These are phyloP conservation scores for Julus scanicus DNA, from an alignment of 2,888 invertebrate species.

Conservation along the genomic window DNA sequence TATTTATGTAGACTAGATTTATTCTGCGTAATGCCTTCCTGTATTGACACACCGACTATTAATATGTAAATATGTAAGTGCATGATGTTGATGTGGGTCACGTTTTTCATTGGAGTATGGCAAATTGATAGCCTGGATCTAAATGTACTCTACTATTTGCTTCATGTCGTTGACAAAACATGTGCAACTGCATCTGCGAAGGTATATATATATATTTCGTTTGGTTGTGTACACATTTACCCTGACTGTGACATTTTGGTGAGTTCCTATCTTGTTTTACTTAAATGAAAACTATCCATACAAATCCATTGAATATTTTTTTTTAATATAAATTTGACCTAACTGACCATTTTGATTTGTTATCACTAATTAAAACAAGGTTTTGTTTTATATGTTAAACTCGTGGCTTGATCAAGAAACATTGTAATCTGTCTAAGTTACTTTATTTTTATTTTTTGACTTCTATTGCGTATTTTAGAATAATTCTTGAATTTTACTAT, in stretches of 20 bases:
- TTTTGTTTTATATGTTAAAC: too few relatives aligned
- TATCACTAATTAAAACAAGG: too few relatives aligned
- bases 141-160: background rate
- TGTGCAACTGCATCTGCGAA: background rate
- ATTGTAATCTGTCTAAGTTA: too few relatives aligned
- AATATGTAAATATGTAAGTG: background rate
- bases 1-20: background rate
- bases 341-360: too few relatives aligned
- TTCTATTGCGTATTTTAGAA: too few relatives aligned
- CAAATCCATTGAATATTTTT: background rate
- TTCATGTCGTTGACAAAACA: background rate
- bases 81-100: constrained; percentile 41
- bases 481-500: too few relatives aligned
- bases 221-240: background rate
- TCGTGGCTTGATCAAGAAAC: too few relatives aligned
- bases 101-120: background rate
- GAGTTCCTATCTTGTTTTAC: background rate
- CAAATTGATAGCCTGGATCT: background rate
- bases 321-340: too few relatives aligned
- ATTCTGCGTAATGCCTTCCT: background rate
- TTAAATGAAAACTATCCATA: background rate
- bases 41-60: background rate
- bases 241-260: background rate
- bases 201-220: too few relatives aligned
- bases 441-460: too few relatives aligned